Conservation (phyloP, 2,888 invertebrate species). For the Sphecodes monilicornis region DNA sequence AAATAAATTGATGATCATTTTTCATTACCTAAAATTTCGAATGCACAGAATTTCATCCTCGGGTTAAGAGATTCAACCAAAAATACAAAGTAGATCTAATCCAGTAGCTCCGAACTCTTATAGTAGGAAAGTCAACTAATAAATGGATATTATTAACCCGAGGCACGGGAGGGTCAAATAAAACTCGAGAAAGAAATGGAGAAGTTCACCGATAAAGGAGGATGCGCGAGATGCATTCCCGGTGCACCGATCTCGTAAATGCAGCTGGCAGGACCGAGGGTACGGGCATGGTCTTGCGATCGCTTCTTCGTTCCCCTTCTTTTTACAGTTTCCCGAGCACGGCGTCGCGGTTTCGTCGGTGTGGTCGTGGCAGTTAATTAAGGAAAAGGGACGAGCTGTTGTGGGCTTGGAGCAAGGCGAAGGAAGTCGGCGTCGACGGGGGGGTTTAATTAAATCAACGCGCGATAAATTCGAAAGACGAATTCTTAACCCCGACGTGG, state of each 20-base stretch:
- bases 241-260: background rate
- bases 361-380: slow-evolving; percentile 69
- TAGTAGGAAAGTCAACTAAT: no score
- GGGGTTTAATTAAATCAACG: slow-evolving; percentile 77
- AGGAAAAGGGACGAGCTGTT: slow-evolving; percentile 69
- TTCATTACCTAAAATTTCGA: background rate
- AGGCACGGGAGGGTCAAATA: background rate
- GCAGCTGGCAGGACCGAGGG: background rate
- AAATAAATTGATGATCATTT: background rate
- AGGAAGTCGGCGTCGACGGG: slow-evolving; percentile 14
- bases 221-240: background rate
- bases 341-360: slow-evolving; percentile 9
- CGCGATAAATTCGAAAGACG: slow-evolving; percentile 75
- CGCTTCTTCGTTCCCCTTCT: background rate
- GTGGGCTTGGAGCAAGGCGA: slow-evolving; percentile 33
- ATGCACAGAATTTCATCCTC: background rate
- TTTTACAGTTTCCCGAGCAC: slow-evolving; percentile 15
- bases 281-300: background rate
- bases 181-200: background rate
- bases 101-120: no score
- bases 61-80: background rate
- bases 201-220: background rate
- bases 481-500: slow-evolving; percentile 62
- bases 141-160: background rate
- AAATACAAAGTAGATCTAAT: no score